Evolutionary conservation across 2,888 invertebrate genomes (phyloP), one percentile per base, ranked within the genome.

Genomic region (Cheilosia pagana): DNA sequence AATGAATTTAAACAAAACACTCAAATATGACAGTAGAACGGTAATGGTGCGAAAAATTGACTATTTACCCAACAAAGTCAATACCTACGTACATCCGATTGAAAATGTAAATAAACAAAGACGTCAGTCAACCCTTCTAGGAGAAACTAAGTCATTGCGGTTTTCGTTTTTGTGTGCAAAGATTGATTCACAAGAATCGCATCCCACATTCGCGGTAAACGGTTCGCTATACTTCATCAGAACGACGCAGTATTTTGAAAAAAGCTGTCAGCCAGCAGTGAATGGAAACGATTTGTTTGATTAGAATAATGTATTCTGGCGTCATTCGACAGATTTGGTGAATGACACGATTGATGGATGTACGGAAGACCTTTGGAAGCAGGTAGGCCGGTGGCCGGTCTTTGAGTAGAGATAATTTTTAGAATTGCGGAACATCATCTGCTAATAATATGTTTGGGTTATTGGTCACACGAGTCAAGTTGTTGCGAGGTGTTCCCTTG

Each of bases 31-130:
- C 14, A 45, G 31, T 55, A 21, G 31, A 45, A 50, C 12, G 57
- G 50, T 67, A 76, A 76, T 76, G 75, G 75, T 76, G 75, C 75
- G 50, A 76, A 59, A 76, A 76, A 60, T 76, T 60, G 21, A 14
- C 39, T 52, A 16, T 67, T n/a, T 52, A 52, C 41, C 35, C 6
- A 60, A 59, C 41, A 10, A 31, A 35, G 31, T 60, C 28, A 60
- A 67, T 53, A 45, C 53, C 41, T 68, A 53, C 53, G 28, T 35
- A 19, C 35, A 67, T 55, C 21, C 31, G 39, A 45, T 43, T 39
- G 31, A 4, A 19, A 28, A 25, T 5, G 16, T 35, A 53, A 68
- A 68, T 35, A 68, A 28, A 68, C 6, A 41, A 67, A 52, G 52
- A 45, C 39, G 35, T 52, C 52, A 41, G 35, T 41, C 52, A 41